Conservation (phyloP, 2,113 vertebrate species). For the Triplophysa tibetana region DNA sequence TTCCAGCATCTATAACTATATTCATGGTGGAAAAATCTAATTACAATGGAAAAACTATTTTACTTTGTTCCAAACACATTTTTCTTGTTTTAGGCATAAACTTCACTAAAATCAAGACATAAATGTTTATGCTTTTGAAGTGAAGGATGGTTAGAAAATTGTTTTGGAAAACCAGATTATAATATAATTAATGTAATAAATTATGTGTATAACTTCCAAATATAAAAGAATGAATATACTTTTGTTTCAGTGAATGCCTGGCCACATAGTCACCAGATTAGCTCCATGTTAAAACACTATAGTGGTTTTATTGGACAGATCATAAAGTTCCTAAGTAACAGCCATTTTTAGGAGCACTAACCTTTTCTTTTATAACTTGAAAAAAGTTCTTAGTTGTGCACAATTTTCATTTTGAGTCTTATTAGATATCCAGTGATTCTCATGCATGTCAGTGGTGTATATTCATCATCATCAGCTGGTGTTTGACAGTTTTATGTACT, state of each 20-base stretch:
- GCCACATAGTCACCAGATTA: constrained; percentile 10
- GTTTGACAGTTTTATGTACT: constrained; percentile 59
- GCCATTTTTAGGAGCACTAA: constrained; percentile 14
- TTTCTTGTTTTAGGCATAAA: no score
- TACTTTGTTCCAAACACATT: no score
- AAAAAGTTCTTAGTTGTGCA: constrained; percentile 3
- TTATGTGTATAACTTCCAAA: no score
- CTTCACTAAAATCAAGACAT: no score
- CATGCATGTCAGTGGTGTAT: constrained; percentile 27
- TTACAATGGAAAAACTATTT: no score
- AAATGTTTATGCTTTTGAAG: no score
- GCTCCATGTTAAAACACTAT: constrained; percentile 17
- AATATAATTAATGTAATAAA: no score
- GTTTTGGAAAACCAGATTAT: no score
- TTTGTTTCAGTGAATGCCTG: neutral
- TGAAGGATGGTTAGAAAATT: no score
- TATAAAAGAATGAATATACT: no score
- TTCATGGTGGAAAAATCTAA: no score
- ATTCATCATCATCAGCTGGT: constrained; percentile 55
- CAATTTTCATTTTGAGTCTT: constrained; percentile 10
- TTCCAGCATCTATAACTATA: no score
- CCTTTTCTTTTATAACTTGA: neutral
- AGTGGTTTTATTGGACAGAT: constrained; percentile 8
- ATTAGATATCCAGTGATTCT: constrained; percentile 30
- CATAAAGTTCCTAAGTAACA: constrained; percentile 4